Percentiles rank a stretch among this genome's conserved stretches.
These are phyloP conservation scores for Eueremaeus valkanovi DNA, from an alignment of 2,888 invertebrate species.

Conservation along the genomic window DNA sequence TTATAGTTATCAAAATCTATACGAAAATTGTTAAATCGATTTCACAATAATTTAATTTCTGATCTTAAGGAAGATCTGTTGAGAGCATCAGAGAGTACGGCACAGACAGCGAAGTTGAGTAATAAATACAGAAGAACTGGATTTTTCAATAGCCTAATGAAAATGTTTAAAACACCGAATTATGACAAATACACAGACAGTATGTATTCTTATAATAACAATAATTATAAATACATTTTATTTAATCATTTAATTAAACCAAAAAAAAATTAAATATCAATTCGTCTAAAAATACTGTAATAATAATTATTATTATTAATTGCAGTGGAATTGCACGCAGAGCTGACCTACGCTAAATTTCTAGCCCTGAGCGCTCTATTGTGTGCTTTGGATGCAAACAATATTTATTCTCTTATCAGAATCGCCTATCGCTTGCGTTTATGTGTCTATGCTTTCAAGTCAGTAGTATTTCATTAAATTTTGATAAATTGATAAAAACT, in stretches of 20 bases:
- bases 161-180: neutral
- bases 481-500: neutral
- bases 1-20: neutral
- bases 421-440: conserved; percentile 38
- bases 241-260: no score
- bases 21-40: no score
- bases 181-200: neutral
- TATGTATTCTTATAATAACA: neutral
- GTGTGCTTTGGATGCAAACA: conserved; percentile 27
- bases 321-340: conserved; percentile 39
- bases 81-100: neutral
- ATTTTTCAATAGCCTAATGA: neutral
- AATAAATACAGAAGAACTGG: neutral
- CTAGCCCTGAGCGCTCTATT: conserved; percentile 25
- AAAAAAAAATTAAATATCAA: no score
- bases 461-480: conserved; percentile 5
- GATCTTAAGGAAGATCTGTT: conserved; percentile 35
- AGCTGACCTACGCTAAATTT: conserved; percentile 36
- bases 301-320: neutral
- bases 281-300: neutral
- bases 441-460: conserved; percentile 32
- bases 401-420: conserved; percentile 34
- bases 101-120: neutral
- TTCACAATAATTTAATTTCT: no score
- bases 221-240: no score